Evolutionary conservation across 2,797 vertebrate species (phyloP), one percentile per base, ranked within the genome.

Genomic region (Fratercula arctica): DNA sequence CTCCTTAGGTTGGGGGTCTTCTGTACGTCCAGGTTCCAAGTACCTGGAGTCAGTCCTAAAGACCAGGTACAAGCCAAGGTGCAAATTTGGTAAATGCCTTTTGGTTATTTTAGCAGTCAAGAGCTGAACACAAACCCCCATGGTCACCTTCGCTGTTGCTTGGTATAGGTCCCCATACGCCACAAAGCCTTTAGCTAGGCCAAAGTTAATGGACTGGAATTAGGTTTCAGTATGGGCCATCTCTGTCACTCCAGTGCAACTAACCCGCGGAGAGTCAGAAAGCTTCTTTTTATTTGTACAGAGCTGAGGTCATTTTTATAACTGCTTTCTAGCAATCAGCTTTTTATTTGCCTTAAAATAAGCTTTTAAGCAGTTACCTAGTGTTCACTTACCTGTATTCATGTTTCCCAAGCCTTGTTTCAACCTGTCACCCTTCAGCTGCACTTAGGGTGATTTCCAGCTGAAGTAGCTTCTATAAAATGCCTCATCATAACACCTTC

Each of bases 261-360:
- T 93, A 96, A 95, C 68, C 85, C 41, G 16, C 2, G 11, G 84
- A 94, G 85, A 87, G 89, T 90, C 82, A 96, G 80, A 93, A 90
- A 54, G 81, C 89, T 89, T 84, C 70, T 93, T 93, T 97, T n/a
- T 96, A 93, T 96, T 95, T 98, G 96, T 97, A 97, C 96, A 97
- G 91, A 92, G 94, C 85, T 91, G 96, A 97, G 86, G 87, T 94
- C 16, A 68, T 97, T 97, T 97, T 96, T 97, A 96, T 97, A 97
- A 97, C 96, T 98, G 97, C 97, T 98, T 98, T 97, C 96, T 97
- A 97, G 97, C 97, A 97, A 97, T 97, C 97, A 97, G 96, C 97
- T 98, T 98, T 97, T 98, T 97, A 96, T 98, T 98, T 98, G 98
- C 98, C 98, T 98, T 98, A 98, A 98, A 96, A 96, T 96, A 88